Evolutionary conservation across 2,113 vertebrate species (phyloP), one percentile per base, ranked within the genome.

Genomic region (Oenanthe oenanthe): DNA sequence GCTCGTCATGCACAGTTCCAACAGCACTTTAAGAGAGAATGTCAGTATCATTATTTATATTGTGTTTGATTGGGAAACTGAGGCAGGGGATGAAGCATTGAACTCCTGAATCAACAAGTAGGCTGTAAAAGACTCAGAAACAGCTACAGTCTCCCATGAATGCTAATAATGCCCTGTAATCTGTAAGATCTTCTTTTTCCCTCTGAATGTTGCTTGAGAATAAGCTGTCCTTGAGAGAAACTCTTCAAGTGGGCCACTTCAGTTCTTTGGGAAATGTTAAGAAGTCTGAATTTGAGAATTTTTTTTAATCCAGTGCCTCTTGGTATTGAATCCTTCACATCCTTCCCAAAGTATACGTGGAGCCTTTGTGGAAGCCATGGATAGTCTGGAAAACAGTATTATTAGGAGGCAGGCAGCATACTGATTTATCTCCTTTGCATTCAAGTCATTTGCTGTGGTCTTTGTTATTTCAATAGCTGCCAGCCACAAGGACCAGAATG

Each of bases 351-450:
- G 32, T 24, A 10, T 60, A 22, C 20, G 11, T 62, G 57, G 14
- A 86, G 12, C 60, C 56, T 65, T 85, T 85, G 54, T 3, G 8
- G 67, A 90, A 91, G 25, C n/a, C 54, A 60, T 28, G 31, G 53
- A 60, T 62, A 82, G 88, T 68, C 47, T 78, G 70, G 51, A 71
- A 81, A 91, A 71, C 1, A 1, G 12, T 75, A 28, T 60, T 78
- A 29, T 40, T 88, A 68, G 65, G 73, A 78, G 31, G 9, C 51
- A 89, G 17, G 47, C 85, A 88, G 45, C 22, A 20, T 53, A 28
- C 54, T 82, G 77, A 75, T 90, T 92, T 85, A 61, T 54, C 61
- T 92, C 38, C n/a, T 92, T 97, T 93, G 34, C 62, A 90, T 93
- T 93, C 81, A 70, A 70, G 22, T 86, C 56, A 77, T 89, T 92